phyloP scores from a whole-genome alignment of 2,888 invertebrate species.

The Pantelozetes paolii region DNA sequence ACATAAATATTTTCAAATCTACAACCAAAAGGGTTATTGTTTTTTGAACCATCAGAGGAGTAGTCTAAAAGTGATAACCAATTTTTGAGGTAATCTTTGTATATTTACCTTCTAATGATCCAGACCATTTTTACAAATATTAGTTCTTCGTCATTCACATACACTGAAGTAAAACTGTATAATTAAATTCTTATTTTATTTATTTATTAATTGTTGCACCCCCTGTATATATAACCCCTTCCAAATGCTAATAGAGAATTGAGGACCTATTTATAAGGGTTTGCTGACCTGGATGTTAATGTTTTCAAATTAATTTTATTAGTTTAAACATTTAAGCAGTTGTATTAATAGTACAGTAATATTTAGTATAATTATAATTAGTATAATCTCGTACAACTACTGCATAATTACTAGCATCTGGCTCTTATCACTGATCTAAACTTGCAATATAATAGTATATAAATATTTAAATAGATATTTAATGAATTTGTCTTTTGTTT shows the following conservation, averaged over 20 bases:
- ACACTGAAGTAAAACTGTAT: neutral
- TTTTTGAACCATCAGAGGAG: neutral
- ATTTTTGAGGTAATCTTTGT: neutral
- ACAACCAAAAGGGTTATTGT: neutral
- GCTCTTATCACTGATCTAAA: too few relatives aligned
- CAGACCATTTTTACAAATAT: neutral
- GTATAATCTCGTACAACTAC: too few relatives aligned
- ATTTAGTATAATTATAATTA: neutral
- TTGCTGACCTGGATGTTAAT: neutral
- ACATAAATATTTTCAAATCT: neutral
- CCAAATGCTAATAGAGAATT: neutral
- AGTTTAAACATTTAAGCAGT: neutral
- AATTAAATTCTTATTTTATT: neutral
- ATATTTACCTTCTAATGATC: conserved; percentile 2
- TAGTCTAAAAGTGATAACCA: neutral
- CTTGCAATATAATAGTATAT: too few relatives aligned
- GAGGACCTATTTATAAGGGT: neutral
- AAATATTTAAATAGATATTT: too few relatives aligned
- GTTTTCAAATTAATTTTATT: neutral
- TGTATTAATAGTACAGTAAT: neutral
- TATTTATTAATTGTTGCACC: neutral
- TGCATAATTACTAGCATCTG: too few relatives aligned
- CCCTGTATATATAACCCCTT: neutral
- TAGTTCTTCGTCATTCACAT: neutral
- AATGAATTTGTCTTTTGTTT: too few relatives aligned